Base-by-base conservation (phyloP, 2,888 invertebrate genomes). In the Idaea biselata region DNA sequence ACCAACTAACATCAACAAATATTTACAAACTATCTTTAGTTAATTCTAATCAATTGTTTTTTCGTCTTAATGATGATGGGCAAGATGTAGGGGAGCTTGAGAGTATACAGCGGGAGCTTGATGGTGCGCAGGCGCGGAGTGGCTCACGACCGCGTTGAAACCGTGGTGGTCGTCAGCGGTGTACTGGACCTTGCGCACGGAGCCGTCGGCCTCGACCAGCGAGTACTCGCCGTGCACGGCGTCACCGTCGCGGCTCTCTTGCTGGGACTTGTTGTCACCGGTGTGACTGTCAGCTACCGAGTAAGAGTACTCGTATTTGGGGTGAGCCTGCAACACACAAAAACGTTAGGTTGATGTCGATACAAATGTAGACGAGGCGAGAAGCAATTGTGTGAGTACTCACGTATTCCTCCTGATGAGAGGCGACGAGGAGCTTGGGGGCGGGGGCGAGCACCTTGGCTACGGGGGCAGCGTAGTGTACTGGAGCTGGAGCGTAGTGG, bases 191-290 rank as follows among this genome's bases (percentile, higher is more conserved):
- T 77, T 93, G 69, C 93, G 89, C 67, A 91, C 83, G 74, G 93
- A 93, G 73, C 93, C 93, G 74, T 93, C 93, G 63, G 93, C 91
- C 79, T 90, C 89, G 60, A 84, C 61, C 62, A 90, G 81, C 16
- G 87, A 83, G 85, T 90, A 89, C 74, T 83, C 81, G 66, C 95
- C 95, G 77, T 94, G 93, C 70, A 95, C 95, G 60, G 90, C 93
- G 76, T 95, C 93, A 6, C 95, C 95, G 82, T 94, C 93, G 74
- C 93, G 90, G 79, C 88, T 86, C 83, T 94, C 94, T 59, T 90
- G 86, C 80, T 94, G 94, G 68, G 93, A 93, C 87, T 94, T 94
- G 84, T 93, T 93, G 87, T 94, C 94, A 53, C 94, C 94, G 70
- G 93, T 91, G 79, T 94, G 94, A 32, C 88, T 88, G 71, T 94